These are phyloP conservation scores for Apus apus DNA, from an alignment of 2,113 vertebrate genomes.

Conservation along the genomic window DNA sequence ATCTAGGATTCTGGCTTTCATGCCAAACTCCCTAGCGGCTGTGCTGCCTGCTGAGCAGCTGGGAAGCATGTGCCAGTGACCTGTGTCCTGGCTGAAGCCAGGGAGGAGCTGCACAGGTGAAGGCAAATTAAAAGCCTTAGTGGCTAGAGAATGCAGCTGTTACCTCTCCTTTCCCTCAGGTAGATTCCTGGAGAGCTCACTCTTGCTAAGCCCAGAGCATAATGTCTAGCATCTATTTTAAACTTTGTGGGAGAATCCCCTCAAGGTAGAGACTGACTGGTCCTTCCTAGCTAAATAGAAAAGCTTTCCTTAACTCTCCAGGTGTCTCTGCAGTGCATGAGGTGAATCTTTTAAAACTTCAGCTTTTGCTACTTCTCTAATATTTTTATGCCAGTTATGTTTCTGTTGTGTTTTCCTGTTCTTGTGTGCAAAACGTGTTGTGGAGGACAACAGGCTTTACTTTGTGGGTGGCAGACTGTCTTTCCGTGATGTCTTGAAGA, in stretches of 20 bases:
- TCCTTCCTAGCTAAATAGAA: neutral
- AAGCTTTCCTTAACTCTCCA: neutral
- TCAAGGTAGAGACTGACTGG: neutral
- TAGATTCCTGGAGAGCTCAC: neutral
- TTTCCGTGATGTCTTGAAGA: neutral
- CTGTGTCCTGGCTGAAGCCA: neutral
- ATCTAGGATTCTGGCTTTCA: neutral
- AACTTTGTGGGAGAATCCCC: neutral
- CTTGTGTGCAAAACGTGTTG: neutral
- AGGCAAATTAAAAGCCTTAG: neutral
- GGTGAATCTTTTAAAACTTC: neutral
- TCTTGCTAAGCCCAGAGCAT: neutral
- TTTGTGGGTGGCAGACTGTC: neutral
- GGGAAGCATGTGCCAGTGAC: rapidly evolving
- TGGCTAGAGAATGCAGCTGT: neutral
- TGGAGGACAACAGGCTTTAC: neutral
- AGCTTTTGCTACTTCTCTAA: neutral
- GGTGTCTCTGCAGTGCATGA: neutral
- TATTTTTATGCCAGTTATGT: neutral
- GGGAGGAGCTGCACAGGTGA: neutral
- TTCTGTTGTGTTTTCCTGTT: neutral
- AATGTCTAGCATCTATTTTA: neutral
- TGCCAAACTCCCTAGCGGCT: rapidly evolving
- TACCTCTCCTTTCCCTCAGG: neutral
- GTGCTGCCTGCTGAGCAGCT: rapidly evolving